Base-by-base conservation (phyloP, 2,797 vertebrate genomes). In the Oreochromis grahami region DNA sequence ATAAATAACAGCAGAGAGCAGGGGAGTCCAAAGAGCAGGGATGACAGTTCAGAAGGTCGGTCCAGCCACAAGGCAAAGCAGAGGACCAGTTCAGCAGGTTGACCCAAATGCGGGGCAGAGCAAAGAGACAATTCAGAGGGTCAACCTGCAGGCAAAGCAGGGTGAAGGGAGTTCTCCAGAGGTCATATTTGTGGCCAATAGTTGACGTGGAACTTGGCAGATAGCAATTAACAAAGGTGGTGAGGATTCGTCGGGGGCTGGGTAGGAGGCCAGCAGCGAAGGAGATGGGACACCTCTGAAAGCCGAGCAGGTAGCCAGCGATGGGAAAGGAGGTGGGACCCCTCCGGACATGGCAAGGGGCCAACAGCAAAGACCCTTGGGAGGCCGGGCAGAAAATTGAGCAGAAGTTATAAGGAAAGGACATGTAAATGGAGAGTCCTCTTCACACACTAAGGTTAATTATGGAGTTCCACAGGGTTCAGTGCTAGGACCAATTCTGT, bases 311-410 rank as follows among this genome's bases (percentile, higher is more conserved):
- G 13, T 29, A 29, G 1, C 26, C n/a, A n/a, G n/a, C n/a, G n/a
- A n/a, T n/a, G n/a, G n/a, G n/a, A 41, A 21, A 41, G 36, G n/a
- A 68, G n/a, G 36, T 14, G 1, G 63, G n/a, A 41, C n/a, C 63
- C 63, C 38, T 68, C 1, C 1, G 0, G 19, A 14, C 0, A 2
- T 38, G 11, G 19, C 36, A 14, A 24, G n/a, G 63, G 12, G 8
- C 4, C 19, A n/a, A 38, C 19, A 38, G 19, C 21, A 7, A 65
- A 12, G 19, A 65, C 36, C 34, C 4, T 38, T 41, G 60, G 0
- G 60, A 65, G 32, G 11, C 0, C 1, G 11, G 11, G 19, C 6
- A 63, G 58, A n/a, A 63, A 38, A n/a, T n/a, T 38, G 0, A 12
- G 58, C 17, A 12, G 58, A 29, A 17, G 2, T 56, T 56, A 56